Evolutionary conservation across 2,797 vertebrate species (phyloP).

Genomic region (Gila robusta): DNA sequence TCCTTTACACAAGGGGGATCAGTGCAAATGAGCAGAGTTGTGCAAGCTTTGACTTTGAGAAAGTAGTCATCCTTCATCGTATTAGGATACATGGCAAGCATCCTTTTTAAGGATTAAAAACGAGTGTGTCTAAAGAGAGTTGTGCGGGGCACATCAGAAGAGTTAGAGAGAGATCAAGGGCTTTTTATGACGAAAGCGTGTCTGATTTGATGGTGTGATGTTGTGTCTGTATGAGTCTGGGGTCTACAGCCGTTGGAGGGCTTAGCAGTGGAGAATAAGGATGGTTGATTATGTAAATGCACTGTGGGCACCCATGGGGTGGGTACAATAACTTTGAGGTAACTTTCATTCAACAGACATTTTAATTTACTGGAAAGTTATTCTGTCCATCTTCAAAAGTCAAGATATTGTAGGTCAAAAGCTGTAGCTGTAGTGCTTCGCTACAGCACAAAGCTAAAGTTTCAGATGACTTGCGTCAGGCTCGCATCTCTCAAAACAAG

Average conservation of each 20-base stretch:
- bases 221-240: conserved; percentile 2
- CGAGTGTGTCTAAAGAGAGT: conserved; percentile 13
- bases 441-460: conserved; percentile 11
- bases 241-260: conserved; percentile 2
- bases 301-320: neutral
- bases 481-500: neutral
- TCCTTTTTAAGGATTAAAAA: conserved; percentile 26
- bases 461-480: conserved; percentile 24
- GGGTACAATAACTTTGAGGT: conserved; percentile 1
- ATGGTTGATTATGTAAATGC: conserved; percentile 26
- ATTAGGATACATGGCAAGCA: conserved; percentile 14
- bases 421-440: neutral
- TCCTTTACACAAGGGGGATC: conserved; percentile 25
- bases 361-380: conserved; percentile 4
- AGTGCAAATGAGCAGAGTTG: neutral
- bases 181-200: conserved; percentile 1
- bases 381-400: conserved; percentile 11
- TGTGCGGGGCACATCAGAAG: neutral
- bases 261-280: conserved; percentile 5
- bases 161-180: conserved; percentile 6
- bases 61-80: neutral
- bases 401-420: conserved; percentile 23
- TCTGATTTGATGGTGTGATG: conserved; percentile 21
- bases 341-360: neutral
- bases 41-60: conserved; percentile 23